phyloP scores from a whole-genome alignment of 2,113 vertebrate species.

The Hemichromis elongatus region DNA sequence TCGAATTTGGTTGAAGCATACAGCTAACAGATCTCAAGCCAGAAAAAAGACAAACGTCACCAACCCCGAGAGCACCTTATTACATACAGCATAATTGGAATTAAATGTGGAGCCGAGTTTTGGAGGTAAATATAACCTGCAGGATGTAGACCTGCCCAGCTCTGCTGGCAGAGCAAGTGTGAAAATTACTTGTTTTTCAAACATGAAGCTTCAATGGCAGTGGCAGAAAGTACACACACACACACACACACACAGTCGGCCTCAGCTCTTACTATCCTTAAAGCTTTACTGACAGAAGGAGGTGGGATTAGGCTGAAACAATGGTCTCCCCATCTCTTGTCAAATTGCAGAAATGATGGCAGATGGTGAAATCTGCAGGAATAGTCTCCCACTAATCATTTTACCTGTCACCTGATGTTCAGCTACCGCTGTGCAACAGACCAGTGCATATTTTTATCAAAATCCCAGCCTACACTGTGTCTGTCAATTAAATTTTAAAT shows the following conservation, averaged over 20 bases:
- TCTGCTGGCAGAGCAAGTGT: not conserved
- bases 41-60: not conserved
- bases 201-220: not conserved
- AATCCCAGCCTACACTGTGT: not conserved
- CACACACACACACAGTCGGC: too few relatives aligned
- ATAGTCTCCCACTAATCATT: not conserved
- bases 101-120: not conserved
- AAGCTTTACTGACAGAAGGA: not conserved
- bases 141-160: not conserved
- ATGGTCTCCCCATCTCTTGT: not conserved
- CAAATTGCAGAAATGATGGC: constrained; percentile 7
- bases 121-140: not conserved
- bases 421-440: not conserved
- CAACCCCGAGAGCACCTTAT: not conserved
- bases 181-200: constrained; percentile 6
- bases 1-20: not conserved
- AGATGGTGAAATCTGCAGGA: constrained; percentile 31
- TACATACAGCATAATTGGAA: not conserved
- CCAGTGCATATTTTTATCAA: not conserved
- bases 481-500: not conserved
- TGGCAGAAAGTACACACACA: not conserved
- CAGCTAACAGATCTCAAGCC: not conserved
- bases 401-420: constrained; percentile 1
- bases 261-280: not conserved
- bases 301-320: constrained; percentile 15